Evolutionary conservation across 2,797 vertebrate genomes (phyloP).

Genomic region (Poecilia velifera): DNA sequence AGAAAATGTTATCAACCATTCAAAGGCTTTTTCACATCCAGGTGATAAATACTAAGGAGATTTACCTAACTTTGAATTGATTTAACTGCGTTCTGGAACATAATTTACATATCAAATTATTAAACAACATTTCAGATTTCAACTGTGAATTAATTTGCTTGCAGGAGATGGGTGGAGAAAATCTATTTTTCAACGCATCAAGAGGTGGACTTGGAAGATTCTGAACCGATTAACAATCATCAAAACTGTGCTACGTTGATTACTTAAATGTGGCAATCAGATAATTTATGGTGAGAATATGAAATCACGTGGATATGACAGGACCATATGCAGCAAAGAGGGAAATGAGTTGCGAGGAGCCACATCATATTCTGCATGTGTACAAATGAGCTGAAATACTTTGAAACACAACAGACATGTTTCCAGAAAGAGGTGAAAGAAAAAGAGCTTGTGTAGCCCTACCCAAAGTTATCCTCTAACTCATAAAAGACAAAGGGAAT

Average conservation of each 20-base stretch:
- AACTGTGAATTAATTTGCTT: neutral
- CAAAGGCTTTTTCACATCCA: no score
- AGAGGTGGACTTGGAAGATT: neutral
- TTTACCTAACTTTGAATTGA: neutral
- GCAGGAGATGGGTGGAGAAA: neutral
- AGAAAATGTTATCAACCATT: neutral
- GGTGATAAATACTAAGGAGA: neutral
- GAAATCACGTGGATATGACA: neutral
- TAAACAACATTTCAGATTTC: neutral
- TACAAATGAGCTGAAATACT: neutral
- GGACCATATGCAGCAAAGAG: neutral
- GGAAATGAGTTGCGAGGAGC: neutral
- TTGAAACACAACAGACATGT: neutral
- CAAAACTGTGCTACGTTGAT: neutral
- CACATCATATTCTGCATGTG: neutral
- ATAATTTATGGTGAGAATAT: neutral
- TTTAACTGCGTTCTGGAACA: neutral
- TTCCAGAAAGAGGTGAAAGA: neutral
- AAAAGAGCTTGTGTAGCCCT: neutral
- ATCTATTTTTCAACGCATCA: neutral
- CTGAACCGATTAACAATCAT: neutral
- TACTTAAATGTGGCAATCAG: neutral
- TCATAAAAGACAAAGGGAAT: neutral
- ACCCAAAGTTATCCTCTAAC: neutral
- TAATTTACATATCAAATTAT: neutral